Base-by-base conservation (phyloP, 2,797 vertebrate species). In the Sorex maritimensis region DNA sequence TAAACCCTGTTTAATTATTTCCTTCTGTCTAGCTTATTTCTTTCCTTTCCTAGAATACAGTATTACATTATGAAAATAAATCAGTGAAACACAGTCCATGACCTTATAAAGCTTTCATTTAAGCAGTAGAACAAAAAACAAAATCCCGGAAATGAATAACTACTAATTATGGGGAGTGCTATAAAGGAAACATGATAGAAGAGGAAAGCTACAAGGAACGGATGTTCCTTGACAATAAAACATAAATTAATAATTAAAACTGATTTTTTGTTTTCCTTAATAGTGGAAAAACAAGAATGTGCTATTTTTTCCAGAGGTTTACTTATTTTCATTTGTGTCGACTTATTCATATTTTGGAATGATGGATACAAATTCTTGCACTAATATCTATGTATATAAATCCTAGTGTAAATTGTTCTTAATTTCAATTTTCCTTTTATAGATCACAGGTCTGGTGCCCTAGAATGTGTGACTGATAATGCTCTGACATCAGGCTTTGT, bases 11-110 rank as follows among this genome's bases (percentile, higher is more conserved):
- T 19, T 85, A 63, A 79, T 28, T 26, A 49, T 34, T 38, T 41
- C 24, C 30, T 61, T 26, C n/a, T 30, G 24, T 26, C 21, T 44
- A 23, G 24, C 69, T 72, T 55, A 15, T 52, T 58, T 83, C 44
- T 8, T 44, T 75, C 34, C 10, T 21, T 14, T 6, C 26, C 21
- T 55, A n/a, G 67, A 86, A 67, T 34, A 44, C 7, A 1, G 69
- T 78, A 55, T 44, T 81, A 81, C 58, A 87, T 38, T 87, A 23
- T 55, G 69, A 58, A 87, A 46, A 34, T 92, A 87, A 81, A 68
- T 75, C 55, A 46, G 28, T 26, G 74, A 87, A 58, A 86, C 26
- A 63, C 6, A 58, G 71, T 46, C 17, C 28, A 24, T 81, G 26
- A 11, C 34, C 26, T 87, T 67, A 86, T 46, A 75, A 44, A 44